Base-by-base conservation (phyloP, 64 coral and sea anemone species). In the Stichodactyla helianthus region DNA sequence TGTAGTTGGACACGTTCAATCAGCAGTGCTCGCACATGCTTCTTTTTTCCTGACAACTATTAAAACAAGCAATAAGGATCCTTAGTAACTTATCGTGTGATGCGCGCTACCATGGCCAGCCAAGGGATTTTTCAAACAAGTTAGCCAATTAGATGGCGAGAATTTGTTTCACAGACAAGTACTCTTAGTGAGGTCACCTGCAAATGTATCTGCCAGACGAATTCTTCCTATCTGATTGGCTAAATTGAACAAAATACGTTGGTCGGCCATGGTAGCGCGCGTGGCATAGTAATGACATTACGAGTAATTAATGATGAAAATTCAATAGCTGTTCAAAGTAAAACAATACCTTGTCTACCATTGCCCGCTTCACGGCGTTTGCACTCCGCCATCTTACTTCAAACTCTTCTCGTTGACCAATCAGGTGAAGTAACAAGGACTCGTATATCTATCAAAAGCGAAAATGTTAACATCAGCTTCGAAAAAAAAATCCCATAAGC, bases 1-100 rank as follows among this genome's bases (percentile, higher is more conserved):
- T 99, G 97, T 25, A 99, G 71, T 70, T 99, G 93, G 18, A 99
- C 93, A 80, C 97, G 82, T 81, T 99, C 97, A 83, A 99, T 94
- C n/a, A 99, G 88, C 61, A 99, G 51, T 1, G 93, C 93, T 92
- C 97, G 82, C 0, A 99, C 93, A 59, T 94, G 93, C 71, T 95
- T 99, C 93, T 99, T 99, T 61, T 92, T 99, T 7, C 94, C 94
- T 79, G 91, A 85, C 83, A 92, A 88, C 88, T 94, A 65, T 74
- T 80, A 10, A 71, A 52, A 77, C 26, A 86, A 82, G 13, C 17
- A 53, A 71, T 22, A 60, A 60, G 52, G 44, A 70, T 70, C 25
- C 17, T 13, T 50, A 15, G 59, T 35, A 54, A 64, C 53, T 22
- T 65, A 59, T 5, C 56, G 15, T 59, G 15, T 59, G 56, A 2